phyloP scores from a whole-genome alignment of 2,797 vertebrate species.

The Enteromius trimaculatus region DNA sequence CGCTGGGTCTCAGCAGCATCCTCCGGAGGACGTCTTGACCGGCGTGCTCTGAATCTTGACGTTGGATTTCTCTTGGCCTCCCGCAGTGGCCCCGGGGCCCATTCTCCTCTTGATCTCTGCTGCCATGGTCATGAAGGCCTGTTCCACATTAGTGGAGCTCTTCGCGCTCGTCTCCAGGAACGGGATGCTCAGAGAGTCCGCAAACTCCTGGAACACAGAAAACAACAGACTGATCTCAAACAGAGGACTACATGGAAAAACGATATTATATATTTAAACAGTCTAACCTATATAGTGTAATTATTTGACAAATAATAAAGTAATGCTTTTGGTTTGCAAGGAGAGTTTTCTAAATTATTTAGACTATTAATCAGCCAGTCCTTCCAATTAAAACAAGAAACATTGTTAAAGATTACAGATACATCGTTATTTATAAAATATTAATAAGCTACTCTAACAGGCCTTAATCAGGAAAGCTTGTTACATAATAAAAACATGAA shows the following conservation, averaged over 20 bases:
- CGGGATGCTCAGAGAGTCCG: conserved; percentile 93
- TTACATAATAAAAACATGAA: too few relatives aligned
- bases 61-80: conserved; percentile 90
- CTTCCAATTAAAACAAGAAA: too few relatives aligned
- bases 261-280: not conserved
- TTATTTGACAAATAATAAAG: not conserved
- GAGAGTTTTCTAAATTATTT: not conserved
- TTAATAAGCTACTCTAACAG: not conserved
- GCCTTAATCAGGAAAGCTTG: not conserved
- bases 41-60: conserved; percentile 99
- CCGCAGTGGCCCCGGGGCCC: conserved; percentile 92
- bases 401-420: too few relatives aligned
- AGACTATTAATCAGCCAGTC: not conserved
- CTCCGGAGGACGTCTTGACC: conserved; percentile 92
- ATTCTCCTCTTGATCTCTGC: conserved; percentile 98
- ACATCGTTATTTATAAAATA: not conserved
- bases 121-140: conserved; percentile 99
- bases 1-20: conserved; percentile 90
- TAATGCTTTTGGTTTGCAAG: not conserved
- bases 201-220: conserved; percentile 85
- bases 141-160: conserved; percentile 97
- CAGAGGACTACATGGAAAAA: not conserved
- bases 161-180: conserved; percentile 98
- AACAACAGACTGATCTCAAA: not conserved
- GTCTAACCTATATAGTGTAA: not conserved